These are phyloP conservation scores for Chanos chanos DNA, from an alignment of 2,797 vertebrate genomes.

Conservation along the genomic window DNA sequence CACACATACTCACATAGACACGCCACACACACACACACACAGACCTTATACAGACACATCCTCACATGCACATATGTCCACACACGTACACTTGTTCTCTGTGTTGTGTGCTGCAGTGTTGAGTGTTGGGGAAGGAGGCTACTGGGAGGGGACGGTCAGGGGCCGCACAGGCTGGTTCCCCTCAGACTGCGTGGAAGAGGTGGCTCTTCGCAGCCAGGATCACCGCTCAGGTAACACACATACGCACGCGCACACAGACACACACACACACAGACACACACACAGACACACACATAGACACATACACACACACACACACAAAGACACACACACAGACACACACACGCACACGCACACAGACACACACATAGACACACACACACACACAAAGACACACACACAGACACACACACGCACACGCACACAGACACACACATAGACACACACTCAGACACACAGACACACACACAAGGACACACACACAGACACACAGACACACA, in stretches of 20 bases:
- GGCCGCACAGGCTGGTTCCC: slow-evolving; percentile 91
- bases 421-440: neutral
- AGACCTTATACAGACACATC: slow-evolving; percentile 27
- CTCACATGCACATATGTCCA: slow-evolving; percentile 6
- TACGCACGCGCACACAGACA: neutral
- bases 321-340: neutral
- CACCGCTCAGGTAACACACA: slow-evolving; percentile 67
- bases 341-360: neutral
- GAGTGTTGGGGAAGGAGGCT: slow-evolving; percentile 89
- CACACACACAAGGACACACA: too few relatives aligned
- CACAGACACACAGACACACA: neutral
- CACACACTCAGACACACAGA: neutral
- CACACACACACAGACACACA: neutral
- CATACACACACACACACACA: slow-evolving; percentile 4
- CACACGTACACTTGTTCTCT: slow-evolving; percentile 14
- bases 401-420: neutral
- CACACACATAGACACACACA: slow-evolving; percentile 1
- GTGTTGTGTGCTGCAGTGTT: slow-evolving; percentile 68
- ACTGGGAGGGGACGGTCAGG: slow-evolving; percentile 91
- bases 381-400: neutral
- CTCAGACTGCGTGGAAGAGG: slow-evolving; percentile 90
- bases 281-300: neutral
- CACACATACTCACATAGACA: slow-evolving; percentile 13
- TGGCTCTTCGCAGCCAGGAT: slow-evolving; percentile 82
- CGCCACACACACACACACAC: slow-evolving; percentile 8